Conservation (phyloP, 2,888 invertebrate genomes). For the Andrena camellia region DNA sequence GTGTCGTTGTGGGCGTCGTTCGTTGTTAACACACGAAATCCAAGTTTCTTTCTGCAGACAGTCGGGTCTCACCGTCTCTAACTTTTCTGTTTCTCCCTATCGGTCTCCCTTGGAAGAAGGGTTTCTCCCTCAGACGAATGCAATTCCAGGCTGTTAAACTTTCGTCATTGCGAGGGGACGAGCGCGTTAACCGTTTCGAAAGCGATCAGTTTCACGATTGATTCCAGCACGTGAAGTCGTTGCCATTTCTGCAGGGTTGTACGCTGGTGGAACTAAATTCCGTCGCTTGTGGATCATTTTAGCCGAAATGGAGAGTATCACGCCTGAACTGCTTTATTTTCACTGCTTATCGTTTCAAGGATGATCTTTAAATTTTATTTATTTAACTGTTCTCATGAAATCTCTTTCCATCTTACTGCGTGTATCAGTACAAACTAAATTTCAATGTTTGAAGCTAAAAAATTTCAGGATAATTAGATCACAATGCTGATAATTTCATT, state of each 20-base stretch:
- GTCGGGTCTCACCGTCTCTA: conserved; percentile 53
- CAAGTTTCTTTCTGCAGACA: conserved; percentile 74
- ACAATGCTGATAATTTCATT: too few species aligned
- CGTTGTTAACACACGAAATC: conserved; percentile 73
- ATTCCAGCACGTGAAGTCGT: conserved; percentile 17
- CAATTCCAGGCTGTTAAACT: conserved; percentile 76
- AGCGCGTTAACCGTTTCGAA: conserved; percentile 64
- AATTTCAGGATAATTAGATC: too few species aligned
- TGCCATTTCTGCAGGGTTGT: conserved; percentile 6
- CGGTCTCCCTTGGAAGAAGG: conserved; percentile 35
- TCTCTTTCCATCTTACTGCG: neutral
- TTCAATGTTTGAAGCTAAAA: too few species aligned
- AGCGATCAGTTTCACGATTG: conserved; percentile 48
- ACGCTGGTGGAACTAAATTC: neutral
- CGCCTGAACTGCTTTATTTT: neutral
- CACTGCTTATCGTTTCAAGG: neutral
- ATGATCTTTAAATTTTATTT: neutral
- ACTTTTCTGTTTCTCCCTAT: conserved; percentile 54
- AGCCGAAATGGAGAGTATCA: neutral
- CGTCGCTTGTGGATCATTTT: neutral
- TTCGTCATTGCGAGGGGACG: conserved; percentile 72
- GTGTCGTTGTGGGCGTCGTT: conserved; percentile 48
- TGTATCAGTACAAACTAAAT: too few species aligned
- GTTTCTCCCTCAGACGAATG: conserved; percentile 62
- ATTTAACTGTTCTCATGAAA: too few species aligned